These are phyloP conservation scores for Trogon surrucura DNA, from an alignment of 2,113 vertebrate genomes.

Conservation along the genomic window DNA sequence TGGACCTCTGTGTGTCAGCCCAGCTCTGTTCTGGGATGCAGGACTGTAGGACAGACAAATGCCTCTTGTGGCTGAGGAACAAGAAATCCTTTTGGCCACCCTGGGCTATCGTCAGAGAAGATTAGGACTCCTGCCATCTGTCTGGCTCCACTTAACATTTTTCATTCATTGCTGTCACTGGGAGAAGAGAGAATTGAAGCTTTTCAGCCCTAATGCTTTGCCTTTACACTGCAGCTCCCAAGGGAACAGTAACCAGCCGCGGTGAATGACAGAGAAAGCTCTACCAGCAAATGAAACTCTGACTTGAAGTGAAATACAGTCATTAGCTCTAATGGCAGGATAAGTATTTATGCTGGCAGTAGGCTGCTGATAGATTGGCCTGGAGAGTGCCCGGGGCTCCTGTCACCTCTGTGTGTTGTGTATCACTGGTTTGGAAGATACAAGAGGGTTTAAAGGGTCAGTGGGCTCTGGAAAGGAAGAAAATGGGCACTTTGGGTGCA, in stretches of 20 bases:
- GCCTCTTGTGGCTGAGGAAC: not conserved
- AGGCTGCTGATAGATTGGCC: not conserved
- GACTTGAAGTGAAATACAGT: not conserved
- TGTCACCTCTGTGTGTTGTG: not conserved
- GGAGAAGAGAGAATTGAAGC: not conserved
- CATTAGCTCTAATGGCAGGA: not conserved
- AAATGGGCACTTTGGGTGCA: not conserved
- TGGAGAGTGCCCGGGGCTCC: not conserved
- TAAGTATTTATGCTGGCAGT: not conserved
- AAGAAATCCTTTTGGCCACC: not conserved
- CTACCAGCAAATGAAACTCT: not conserved
- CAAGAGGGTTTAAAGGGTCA: not conserved
- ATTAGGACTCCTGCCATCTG: not conserved
- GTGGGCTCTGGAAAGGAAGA: not conserved
- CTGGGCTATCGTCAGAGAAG: not conserved
- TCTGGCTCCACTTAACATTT: not conserved
- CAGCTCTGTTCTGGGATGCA: not conserved
- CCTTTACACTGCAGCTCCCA: not conserved
- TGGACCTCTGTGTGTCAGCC: not conserved
- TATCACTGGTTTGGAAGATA: not conserved
- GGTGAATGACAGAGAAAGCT: not conserved
- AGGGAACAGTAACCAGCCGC: rapidly evolving
- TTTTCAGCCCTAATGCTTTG: not conserved
- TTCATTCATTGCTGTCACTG: not conserved
- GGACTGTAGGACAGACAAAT: not conserved